phyloP scores from a whole-genome alignment of 2,797 vertebrate species.

The Pelochelys cantorii region DNA sequence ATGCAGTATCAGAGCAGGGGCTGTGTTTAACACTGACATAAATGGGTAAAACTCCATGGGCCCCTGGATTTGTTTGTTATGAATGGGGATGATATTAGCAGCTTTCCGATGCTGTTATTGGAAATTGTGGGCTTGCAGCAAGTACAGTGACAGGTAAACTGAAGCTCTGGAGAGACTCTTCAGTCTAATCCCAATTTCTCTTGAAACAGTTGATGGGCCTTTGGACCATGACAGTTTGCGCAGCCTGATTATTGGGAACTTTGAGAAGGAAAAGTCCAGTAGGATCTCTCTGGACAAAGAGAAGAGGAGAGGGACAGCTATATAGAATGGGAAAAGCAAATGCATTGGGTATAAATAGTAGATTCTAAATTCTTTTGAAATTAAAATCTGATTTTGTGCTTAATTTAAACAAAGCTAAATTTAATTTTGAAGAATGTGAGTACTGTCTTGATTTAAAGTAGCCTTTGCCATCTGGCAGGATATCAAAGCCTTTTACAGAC shows the following conservation, averaged over 20 bases:
- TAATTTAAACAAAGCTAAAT: neutral
- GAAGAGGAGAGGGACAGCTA: rapidly evolving
- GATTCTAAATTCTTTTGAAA: neutral
- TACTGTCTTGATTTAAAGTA: neutral
- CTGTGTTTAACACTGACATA: too few species aligned
- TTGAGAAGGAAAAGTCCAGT: neutral
- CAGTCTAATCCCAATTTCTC: neutral
- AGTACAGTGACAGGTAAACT: neutral
- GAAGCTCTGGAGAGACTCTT: neutral
- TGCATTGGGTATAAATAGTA: neutral
- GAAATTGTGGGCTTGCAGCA: neutral
- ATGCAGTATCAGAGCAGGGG: neutral
- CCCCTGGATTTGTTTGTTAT: neutral
- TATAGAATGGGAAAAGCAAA: rapidly evolving
- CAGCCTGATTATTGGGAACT: neutral
- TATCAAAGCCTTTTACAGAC: neutral
- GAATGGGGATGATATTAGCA: neutral
- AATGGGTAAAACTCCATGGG: neutral
- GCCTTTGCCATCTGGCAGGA: neutral
- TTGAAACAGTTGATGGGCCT: constrained; percentile 49
- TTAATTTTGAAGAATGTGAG: rapidly evolving
- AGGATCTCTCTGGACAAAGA: rapidly evolving
- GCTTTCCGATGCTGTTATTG: neutral
- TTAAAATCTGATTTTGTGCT: neutral
- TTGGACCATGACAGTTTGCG: constrained; percentile 50